phyloP scores from a whole-genome alignment of 1,140 invertebrate genomes.

The Pseudoatta argentina region DNA sequence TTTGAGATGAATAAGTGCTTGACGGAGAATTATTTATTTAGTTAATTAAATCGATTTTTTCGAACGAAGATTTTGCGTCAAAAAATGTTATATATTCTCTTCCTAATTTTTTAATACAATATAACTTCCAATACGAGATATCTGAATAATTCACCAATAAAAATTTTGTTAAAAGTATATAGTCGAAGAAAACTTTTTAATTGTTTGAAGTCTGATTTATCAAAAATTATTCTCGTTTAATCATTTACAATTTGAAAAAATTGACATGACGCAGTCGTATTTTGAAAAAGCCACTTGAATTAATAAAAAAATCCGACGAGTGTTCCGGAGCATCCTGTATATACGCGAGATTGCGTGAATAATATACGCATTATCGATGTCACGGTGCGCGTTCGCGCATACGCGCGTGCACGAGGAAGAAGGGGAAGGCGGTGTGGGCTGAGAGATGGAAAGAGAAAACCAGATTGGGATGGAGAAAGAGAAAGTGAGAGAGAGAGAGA shows the following conservation, averaged over 20 bases:
- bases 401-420: conserved; percentile 17
- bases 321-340: conserved; percentile 34
- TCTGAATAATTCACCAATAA: neutral
- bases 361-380: conserved; percentile 66
- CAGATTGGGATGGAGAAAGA: conserved; percentile 22
- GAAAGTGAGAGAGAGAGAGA: conserved; percentile 18
- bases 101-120: neutral
- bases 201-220: neutral
- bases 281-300: conserved; percentile 5
- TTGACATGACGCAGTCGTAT: neutral
- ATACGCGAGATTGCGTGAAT: conserved; percentile 65
- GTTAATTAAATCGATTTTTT: neutral
- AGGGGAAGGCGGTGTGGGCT: neutral
- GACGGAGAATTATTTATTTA: neutral
- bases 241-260: neutral
- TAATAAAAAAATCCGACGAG: conserved; percentile 22
- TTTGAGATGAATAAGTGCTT: neutral
- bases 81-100: neutral
- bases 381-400: conserved; percentile 36
- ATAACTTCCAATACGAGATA: neutral
- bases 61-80: neutral
- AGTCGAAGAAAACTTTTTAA: neutral
- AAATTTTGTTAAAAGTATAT: conserved; percentile 4
- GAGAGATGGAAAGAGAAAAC: conserved; percentile 18
- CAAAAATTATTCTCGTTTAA: neutral